Percentiles rank a stretch among this genome's conserved stretches.
phyloP scores from a whole-genome alignment of 2,797 vertebrate genomes.

The Selene dorsalis region DNA sequence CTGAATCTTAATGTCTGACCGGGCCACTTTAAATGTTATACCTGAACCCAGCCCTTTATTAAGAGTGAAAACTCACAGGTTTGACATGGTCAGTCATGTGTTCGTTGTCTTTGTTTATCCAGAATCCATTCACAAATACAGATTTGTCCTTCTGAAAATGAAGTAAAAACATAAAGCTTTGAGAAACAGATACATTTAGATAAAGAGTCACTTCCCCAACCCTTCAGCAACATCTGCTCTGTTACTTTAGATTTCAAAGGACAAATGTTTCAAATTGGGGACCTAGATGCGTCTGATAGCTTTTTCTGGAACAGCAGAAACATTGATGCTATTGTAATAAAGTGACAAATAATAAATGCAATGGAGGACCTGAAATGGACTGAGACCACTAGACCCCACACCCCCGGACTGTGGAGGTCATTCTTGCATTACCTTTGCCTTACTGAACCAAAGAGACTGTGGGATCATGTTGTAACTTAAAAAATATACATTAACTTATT shows the following conservation, averaged over 20 bases:
- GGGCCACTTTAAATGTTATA: background rate
- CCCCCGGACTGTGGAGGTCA: background rate
- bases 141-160: background rate
- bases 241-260: no score
- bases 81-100: background rate
- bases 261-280: no score
- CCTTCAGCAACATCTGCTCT: no score
- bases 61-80: background rate
- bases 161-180: background rate
- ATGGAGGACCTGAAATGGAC: background rate
- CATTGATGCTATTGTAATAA: no score
- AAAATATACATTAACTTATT: constrained; percentile 43
- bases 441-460: constrained; percentile 69
- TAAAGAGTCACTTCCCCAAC: no score
- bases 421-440: constrained; percentile 55
- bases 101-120: background rate
- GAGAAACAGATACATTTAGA: background rate
- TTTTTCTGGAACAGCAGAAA: no score
- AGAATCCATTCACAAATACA: background rate
- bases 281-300: no score
- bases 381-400: background rate
- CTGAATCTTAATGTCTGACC: background rate
- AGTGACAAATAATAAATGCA: no score
- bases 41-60: background rate
- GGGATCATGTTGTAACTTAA: constrained; percentile 37